These are phyloP conservation scores for Adineta ricciae DNA, from an alignment of 2,888 invertebrate species.

Conservation along the genomic window DNA sequence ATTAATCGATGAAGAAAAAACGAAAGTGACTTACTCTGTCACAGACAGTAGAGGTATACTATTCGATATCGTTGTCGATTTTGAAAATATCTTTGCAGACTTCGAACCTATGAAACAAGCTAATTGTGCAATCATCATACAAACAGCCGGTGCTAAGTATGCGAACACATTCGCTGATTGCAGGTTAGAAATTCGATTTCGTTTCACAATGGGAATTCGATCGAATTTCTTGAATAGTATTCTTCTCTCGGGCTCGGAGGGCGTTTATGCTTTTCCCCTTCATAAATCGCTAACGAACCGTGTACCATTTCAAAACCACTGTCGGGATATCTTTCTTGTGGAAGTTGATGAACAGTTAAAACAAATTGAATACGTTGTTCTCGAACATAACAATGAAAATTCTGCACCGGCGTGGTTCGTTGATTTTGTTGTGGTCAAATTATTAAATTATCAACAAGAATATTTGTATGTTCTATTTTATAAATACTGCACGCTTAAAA, in stretches of 20 bases:
- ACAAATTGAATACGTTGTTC: background rate
- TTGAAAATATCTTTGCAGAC: background rate
- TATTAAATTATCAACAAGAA: background rate
- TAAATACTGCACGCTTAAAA: background rate
- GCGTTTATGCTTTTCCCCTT: conserved; percentile 1
- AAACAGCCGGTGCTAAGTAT: conserved; percentile 11
- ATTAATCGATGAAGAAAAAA: background rate
- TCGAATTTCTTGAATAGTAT: background rate
- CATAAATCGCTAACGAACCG: background rate
- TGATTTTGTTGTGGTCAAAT: conserved; percentile 1
- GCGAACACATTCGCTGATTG: background rate
- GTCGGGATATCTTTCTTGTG: background rate
- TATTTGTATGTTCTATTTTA: background rate
- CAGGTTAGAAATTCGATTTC: too few relatives aligned
- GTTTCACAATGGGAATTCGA: too few relatives aligned
- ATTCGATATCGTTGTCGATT: too few relatives aligned
- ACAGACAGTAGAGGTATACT: background rate
- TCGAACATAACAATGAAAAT: conserved; percentile 22
- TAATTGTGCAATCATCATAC: background rate
- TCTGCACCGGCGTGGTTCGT: background rate
- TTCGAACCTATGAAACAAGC: background rate
- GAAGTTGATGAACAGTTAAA: background rate
- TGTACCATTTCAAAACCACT: background rate
- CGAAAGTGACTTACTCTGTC: background rate
- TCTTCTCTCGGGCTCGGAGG: background rate